Evolutionary conservation across 2,888 invertebrate species (phyloP).

Genomic region (Mythimna lalbum): DNA sequence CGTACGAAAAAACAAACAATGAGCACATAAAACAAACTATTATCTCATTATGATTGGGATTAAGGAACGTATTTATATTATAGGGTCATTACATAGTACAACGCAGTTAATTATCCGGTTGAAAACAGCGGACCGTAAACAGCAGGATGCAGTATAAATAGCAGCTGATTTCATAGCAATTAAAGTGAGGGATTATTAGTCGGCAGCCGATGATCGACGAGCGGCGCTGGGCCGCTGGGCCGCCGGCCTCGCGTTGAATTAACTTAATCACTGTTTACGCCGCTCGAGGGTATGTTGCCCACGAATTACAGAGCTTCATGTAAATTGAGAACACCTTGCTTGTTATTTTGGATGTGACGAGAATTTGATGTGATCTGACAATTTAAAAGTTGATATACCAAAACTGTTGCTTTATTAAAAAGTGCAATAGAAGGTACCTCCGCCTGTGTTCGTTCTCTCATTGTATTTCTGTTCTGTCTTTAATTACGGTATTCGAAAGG

Average conservation of each 20-base stretch:
- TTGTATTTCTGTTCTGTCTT: too few species aligned
- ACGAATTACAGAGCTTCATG: constrained; percentile 54
- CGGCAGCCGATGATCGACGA: constrained; percentile 59
- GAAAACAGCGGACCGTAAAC: constrained; percentile 55
- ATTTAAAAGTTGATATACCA: too few species aligned
- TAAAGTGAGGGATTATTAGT: constrained; percentile 75
- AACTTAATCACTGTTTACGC: constrained; percentile 65
- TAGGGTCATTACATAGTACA: constrained; percentile 37
- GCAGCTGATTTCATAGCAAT: constrained; percentile 77
- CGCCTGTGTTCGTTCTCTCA: too few species aligned
- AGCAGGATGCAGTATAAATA: constrained; percentile 68
- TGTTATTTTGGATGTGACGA: constrained; percentile 37
- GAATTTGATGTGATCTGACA: constrained; percentile 5
- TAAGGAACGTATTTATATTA: constrained; percentile 40
- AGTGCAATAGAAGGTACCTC: too few species aligned
- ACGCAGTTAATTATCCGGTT: constrained; percentile 57
- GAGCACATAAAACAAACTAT: constrained; percentile 48
- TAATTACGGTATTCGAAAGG: too few species aligned
- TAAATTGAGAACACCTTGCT: constrained; percentile 49
- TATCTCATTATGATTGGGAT: constrained; percentile 39
- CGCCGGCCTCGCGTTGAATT: constrained; percentile 59
- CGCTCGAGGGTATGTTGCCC: constrained; percentile 45
- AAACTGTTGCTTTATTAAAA: too few species aligned
- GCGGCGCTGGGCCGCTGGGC: constrained; percentile 66
- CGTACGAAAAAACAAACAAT: constrained; percentile 36